Evolutionary conservation across 2,797 vertebrate species (phyloP).

Genomic region (Austrolebias charrua): DNA sequence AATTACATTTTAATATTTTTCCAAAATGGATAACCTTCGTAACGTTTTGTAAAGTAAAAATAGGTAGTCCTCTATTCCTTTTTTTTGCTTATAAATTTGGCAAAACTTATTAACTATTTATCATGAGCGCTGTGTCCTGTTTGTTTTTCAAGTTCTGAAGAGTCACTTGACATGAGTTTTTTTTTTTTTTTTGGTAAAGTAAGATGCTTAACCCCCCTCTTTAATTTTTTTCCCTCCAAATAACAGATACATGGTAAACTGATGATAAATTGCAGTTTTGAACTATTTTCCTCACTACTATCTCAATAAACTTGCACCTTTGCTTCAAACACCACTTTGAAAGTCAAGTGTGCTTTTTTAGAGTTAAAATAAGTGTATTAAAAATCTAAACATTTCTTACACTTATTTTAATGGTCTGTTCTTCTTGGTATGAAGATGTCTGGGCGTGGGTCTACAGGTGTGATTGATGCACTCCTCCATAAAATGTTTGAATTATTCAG

Average conservation of each 20-base stretch:
- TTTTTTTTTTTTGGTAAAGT: too few relatives aligned
- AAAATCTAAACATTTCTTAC: constrained; percentile 12
- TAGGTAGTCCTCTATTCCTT: not conserved
- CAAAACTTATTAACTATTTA: too few relatives aligned
- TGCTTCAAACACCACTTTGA: not conserved
- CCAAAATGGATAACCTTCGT: constrained; percentile 7
- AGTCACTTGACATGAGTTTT: too few relatives aligned
- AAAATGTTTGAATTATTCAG: constrained; percentile 81
- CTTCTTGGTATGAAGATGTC: constrained; percentile 27
- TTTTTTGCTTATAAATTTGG: too few relatives aligned
- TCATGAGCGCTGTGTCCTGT: too few relatives aligned
- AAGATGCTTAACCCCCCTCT: too few relatives aligned
- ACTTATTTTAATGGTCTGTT: constrained; percentile 21
- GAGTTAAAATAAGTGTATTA: constrained; percentile 30
- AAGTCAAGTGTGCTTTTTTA: not conserved
- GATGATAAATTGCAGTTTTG: not conserved
- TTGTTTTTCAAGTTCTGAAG: too few relatives aligned
- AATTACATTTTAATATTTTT: constrained; percentile 1
- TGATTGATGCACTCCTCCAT: constrained; percentile 72
- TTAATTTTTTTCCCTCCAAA: too few relatives aligned
- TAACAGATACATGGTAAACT: not conserved
- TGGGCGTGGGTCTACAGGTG: constrained; percentile 40
- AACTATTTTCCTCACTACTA: not conserved
- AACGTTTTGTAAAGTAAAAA: not conserved
- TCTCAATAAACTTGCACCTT: not conserved